Evolutionary conservation across 2,113 vertebrate species (phyloP), one percentile per base, ranked within the genome.

Genomic region (Brachyistius frenatus): DNA sequence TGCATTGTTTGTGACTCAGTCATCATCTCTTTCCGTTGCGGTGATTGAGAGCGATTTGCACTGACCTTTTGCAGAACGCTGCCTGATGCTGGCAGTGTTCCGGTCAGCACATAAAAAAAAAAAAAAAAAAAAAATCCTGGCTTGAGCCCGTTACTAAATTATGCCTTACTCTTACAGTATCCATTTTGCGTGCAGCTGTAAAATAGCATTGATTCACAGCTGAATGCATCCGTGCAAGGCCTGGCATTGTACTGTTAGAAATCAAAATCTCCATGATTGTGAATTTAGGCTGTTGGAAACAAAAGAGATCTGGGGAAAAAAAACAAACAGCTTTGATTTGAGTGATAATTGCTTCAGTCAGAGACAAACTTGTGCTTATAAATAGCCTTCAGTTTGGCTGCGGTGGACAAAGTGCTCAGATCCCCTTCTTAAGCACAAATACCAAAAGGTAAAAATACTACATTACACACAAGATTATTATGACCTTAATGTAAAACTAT

Each of bases 111-210:
- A 78, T 88, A 84, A 80, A 87, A 91, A 79, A 89, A 60, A 87
- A 91, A 79, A 88, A 84, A 80, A 87, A 91, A 79, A 89, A 60
- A 87, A 91, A 79, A 88, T 58, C 53, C 76, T 66, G 80, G 71
- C 82, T 37, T 77, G 30, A 78, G 65, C 72, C 60, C 41, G 61
- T 81, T 83, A 60, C 84, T 76, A 78, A 89, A 89, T 90, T 44
- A 73, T 78, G 61, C 56, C 66, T 62, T 47, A 64, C 81, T 86
- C 37, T 81, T 73, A 83, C 76, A 58, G 74, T 77, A 49, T 91
- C 83, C 62, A 85, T 89, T 89, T 83, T 88, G 69, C 78, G 84
- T 67, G 62, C 53, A 63, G 76, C 80, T 72, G 81, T 82, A 84
- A 87, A 81, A 69, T 35, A 76, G 64, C 88, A 68, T n/a, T 64